Percentiles rank a stretch among this genome's conserved stretches.
phyloP scores from a whole-genome alignment of 1,140 invertebrate genomes.

The Cyrtorhinus lividipennis region DNA sequence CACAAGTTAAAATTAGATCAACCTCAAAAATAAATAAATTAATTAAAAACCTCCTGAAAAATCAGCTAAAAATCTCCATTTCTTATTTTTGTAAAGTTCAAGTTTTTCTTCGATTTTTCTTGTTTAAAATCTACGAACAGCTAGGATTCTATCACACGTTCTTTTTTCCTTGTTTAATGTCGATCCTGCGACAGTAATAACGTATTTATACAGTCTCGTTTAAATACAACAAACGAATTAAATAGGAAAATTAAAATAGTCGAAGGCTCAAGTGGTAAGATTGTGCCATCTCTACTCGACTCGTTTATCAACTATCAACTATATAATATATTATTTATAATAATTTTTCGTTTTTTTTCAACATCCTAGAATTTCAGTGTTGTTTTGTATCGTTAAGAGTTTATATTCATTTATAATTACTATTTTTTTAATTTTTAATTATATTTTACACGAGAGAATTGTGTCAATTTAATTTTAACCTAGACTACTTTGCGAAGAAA shows the following conservation, averaged over 20 bases:
- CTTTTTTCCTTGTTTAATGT: neutral
- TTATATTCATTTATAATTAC: too few relatives aligned
- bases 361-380: too few relatives aligned
- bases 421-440: too few relatives aligned
- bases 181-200: neutral
- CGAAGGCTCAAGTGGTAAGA: neutral
- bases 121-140: neutral
- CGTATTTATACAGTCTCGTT: neutral
- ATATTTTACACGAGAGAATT: too few relatives aligned
- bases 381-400: too few relatives aligned
- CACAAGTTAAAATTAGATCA: neutral
- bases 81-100: neutral
- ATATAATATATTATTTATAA: neutral
- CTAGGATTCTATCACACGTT: neutral
- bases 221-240: too few relatives aligned
- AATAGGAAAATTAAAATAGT: neutral
- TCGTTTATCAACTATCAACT: neutral
- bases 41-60: neutral
- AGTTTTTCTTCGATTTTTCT: neutral
- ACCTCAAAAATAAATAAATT: neutral
- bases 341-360: too few relatives aligned
- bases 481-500: too few relatives aligned
- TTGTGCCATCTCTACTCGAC: neutral
- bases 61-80: neutral
- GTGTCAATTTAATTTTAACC: too few relatives aligned